These are phyloP conservation scores for Darevskia mixta DNA, from an alignment of 2,797 vertebrate species.

Conservation along the genomic window DNA sequence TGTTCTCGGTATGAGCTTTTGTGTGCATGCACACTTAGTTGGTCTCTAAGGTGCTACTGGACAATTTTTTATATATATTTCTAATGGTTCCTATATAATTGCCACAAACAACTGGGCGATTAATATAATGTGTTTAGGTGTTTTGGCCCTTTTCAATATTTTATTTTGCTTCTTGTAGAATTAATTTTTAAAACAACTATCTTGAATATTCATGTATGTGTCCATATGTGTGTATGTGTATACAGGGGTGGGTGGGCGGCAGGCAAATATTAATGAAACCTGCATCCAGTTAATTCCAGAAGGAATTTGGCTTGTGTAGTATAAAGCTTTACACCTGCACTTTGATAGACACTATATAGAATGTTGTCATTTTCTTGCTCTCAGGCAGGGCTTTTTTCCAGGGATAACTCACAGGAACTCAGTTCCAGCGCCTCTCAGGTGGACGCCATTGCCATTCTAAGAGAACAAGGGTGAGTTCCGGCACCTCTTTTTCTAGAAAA, in stretches of 20 bases:
- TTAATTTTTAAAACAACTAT: not conserved
- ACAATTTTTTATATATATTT: no score
- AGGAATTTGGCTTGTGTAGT: not conserved
- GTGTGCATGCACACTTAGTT: no score
- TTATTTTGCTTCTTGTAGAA: not conserved
- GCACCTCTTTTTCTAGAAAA: no score
- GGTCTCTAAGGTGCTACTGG: no score
- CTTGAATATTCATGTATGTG: not conserved
- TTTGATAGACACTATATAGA: not conserved
- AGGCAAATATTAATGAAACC: not conserved
- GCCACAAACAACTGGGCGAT: not conserved
- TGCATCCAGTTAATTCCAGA: not conserved
- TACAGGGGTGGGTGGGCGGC: no score
- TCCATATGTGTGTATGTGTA: not conserved
- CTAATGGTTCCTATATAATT: not conserved
- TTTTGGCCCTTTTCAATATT: not conserved
- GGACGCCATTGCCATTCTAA: no score
- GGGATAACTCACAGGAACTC: no score
- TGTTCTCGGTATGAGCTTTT: no score
- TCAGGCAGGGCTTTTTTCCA: not conserved
- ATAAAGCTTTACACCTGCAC: slow-evolving; percentile 10
- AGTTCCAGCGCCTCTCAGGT: no score
- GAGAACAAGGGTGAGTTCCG: no score
- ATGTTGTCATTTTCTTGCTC: not conserved
- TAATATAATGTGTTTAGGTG: not conserved